phyloP scores from a whole-genome alignment of 2,888 invertebrate species.

The Blastobasis lacticolella region DNA sequence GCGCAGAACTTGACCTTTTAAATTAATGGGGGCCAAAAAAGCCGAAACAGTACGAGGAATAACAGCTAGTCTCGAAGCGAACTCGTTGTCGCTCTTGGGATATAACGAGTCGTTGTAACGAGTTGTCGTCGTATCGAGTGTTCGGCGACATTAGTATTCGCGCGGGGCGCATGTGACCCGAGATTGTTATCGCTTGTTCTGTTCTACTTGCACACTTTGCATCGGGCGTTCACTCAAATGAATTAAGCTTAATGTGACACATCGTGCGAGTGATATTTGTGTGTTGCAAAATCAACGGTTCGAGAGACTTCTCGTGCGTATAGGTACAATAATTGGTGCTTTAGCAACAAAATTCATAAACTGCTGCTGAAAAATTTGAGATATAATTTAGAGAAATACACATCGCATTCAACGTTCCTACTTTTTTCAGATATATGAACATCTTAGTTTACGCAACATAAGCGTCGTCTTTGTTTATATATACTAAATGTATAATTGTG shows the following conservation, averaged over 20 bases:
- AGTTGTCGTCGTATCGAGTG: conserved; percentile 24
- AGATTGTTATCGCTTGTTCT: conserved; percentile 37
- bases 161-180: conserved; percentile 29
- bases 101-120: conserved; percentile 16
- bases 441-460: no score
- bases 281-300: background rate
- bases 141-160: conserved; percentile 38
- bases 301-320: conserved; percentile 1
- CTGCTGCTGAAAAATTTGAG: no score
- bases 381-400: no score
- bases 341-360: no score
- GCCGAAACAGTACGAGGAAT: background rate
- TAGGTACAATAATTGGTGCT: background rate
- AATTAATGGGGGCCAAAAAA: background rate
- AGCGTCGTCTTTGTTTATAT: no score
- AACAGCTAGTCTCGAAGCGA: background rate
- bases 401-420: no score
- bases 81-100: background rate
- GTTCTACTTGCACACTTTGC: conserved; percentile 13
- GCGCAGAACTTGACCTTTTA: background rate
- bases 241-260: background rate
- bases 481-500: no score
- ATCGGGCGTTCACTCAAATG: background rate
- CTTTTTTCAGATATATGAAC: no score
- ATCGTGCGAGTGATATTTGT: no score